Base-by-base conservation (phyloP, 2,113 vertebrate species). In the Catagonus wagneri region DNA sequence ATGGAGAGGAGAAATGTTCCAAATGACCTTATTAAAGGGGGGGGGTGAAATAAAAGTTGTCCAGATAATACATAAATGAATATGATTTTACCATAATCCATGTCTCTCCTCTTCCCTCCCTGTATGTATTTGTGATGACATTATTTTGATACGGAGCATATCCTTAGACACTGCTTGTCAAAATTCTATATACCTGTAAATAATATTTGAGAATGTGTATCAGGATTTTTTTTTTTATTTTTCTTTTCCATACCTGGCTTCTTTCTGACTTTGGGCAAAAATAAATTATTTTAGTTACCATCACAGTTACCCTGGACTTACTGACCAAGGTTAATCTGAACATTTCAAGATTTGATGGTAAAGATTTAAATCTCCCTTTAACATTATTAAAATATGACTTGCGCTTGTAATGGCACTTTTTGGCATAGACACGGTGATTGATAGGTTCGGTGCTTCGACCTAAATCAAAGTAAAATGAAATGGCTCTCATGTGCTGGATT, bases 321-420 rank as follows among this genome's bases (percentile, higher is more conserved):
- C 95, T 98, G 97, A 97, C 68, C 86, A 97, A 98, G 90, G 61
- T 93, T 97, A 98, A 97, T 93, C 39, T 86, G 92, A 96, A 97
- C 95, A 95, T 98, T 96, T 94, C 85, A 60, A 56, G 63, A 95
- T 89, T 94, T 97, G 50, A 97, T 78, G 93, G 79, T 89, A 80
- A 90, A 93, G 56, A 90, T 72, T 97, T 93, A 97, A 97, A 98
- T 93, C 29, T 95, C 32, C 32, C 95, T 95, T 97, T 95, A 93
- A 25, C 13, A 20, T 97, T 97, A 97, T 96, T 97, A 97, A 98
- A 98, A 94, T 96, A 80, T 94, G 94, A 97, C 88, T 95, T 91
- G 93, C 89, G 90, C 79, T 97, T 95, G 23, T 94, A 97, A 94
- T 56, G 97, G 81, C 7, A 88, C 12, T 20, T 85, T 97, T 96